Evolutionary conservation across 2,888 invertebrate genomes (phyloP), one percentile per base, ranked within the genome.

Genomic region (Athetis lepigone): DNA sequence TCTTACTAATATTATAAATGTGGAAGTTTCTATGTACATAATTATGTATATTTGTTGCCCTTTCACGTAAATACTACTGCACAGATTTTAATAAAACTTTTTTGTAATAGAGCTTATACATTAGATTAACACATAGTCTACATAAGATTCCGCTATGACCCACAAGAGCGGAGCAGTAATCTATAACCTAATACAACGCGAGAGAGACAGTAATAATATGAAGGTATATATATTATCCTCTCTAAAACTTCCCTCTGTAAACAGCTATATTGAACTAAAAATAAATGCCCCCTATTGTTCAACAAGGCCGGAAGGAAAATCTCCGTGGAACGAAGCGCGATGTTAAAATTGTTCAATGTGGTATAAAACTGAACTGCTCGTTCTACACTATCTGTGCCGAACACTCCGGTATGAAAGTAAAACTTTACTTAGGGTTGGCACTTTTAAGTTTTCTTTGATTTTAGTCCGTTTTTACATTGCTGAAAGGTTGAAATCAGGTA

Each of bases 321-420:
- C 21, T 52, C 27, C 8, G 33, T 36, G 54, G 45, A 59, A 56
- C 51, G 42, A 59, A 76, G 16, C 46, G 56, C 57, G 7, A 43
- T 39, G 45, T 64, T 55, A 7, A 69, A 71, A 74, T 68, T 75
- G 70, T 64, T 70, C 59, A 79, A 79, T 72, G 77, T 64, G n/a
- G 47, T 66, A 56, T 68, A 60, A 70, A 67, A 75, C 51, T 36
- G 45, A 46, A 55, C 23, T 50, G 47, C 52, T 51, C 49, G 43
- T 61, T 9, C 4, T 27, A 43, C 62, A 68, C 78, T 79, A 79
- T 80, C 80, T 63, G 33, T 37, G 25, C 23, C 2, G 40, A 67
- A 69, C 79, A 79, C 75, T 61, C 75, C 16, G 2, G 54, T 54
- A 54, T 62, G 62, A 73, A 70, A 70, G 16, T 60, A 49, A 23